phyloP scores from a whole-genome alignment of 2,113 vertebrate genomes.

The Cyphomyrus plagiostoma region DNA sequence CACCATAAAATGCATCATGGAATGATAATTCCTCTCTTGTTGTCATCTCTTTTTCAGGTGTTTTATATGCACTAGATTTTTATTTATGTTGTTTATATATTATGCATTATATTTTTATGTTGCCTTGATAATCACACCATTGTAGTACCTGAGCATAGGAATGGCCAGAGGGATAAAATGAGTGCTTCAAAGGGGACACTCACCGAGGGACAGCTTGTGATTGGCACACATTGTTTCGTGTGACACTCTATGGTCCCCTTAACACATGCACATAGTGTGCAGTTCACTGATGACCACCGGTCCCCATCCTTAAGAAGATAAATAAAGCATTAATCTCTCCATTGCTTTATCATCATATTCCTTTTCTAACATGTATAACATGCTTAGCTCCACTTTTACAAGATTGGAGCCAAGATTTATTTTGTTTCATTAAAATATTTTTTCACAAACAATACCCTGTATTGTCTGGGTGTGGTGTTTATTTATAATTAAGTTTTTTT shows the following conservation, averaged over 20 bases:
- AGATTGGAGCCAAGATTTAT: neutral
- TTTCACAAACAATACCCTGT: neutral
- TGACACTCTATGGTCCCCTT: conserved; percentile 81
- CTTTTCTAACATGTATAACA: neutral
- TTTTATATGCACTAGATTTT: neutral
- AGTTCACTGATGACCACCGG: conserved; percentile 95
- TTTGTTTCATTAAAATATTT: neutral
- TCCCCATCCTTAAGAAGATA: conserved; percentile 76
- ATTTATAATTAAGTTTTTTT: neutral
- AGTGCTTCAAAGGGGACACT: conserved; percentile 40
- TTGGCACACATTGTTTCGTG: conserved; percentile 83
- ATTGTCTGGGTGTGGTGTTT: neutral
- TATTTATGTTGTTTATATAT: neutral
- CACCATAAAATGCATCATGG: neutral
- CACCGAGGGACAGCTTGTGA: conserved; percentile 89
- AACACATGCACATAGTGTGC: conserved; percentile 85
- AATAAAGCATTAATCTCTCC: neutral
- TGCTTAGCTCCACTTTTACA: neutral
- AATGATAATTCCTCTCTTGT: neutral
- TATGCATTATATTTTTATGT: neutral
- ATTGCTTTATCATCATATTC: neutral
- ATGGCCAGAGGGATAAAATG: neutral
- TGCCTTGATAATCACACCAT: neutral
- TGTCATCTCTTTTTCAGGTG: neutral
- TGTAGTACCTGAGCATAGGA: neutral